These are phyloP conservation scores for Rhingia rostrata DNA, from an alignment of 2,888 invertebrate species.

Conservation along the genomic window DNA sequence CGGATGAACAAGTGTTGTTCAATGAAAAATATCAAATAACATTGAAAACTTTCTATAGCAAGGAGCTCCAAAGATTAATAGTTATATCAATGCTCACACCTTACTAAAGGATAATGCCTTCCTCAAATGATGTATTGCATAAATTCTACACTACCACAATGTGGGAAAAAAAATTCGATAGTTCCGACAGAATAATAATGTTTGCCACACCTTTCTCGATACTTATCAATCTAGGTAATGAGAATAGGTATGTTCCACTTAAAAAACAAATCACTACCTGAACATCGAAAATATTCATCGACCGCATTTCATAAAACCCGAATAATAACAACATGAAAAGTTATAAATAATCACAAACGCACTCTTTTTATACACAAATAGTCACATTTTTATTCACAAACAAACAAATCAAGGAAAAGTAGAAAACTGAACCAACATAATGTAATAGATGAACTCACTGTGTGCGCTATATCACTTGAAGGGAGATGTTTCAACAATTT, in stretches of 20 bases:
- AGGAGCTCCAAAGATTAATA: background rate
- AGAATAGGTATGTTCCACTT: background rate
- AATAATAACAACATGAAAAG: constrained; percentile 21
- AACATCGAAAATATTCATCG: constrained; percentile 20
- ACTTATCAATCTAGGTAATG: too few species aligned
- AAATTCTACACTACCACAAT: background rate
- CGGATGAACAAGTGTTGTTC: constrained; percentile 27
- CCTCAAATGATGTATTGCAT: background rate
- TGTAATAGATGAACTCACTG: constrained; percentile 47
- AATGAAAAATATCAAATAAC: background rate
- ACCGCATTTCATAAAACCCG: constrained; percentile 4
- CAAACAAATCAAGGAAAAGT: background rate
- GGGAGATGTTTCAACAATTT: constrained; percentile 32
- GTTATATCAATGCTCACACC: background rate
- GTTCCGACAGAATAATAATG: background rate
- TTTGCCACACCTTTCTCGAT: constrained; percentile 53
- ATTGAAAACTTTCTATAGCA: background rate
- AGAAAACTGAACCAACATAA: constrained; percentile 9
- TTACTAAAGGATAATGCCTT: background rate
- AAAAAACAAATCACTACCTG: constrained; percentile 2
- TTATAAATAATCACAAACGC: constrained; percentile 54
- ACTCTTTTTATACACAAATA: constrained; percentile 32
- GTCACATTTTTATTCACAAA: constrained; percentile 18
- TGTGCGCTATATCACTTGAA: constrained; percentile 26
- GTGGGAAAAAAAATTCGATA: background rate